Conservation (phyloP, 2,888 invertebrate genomes). For the Neoascia interrupta region DNA sequence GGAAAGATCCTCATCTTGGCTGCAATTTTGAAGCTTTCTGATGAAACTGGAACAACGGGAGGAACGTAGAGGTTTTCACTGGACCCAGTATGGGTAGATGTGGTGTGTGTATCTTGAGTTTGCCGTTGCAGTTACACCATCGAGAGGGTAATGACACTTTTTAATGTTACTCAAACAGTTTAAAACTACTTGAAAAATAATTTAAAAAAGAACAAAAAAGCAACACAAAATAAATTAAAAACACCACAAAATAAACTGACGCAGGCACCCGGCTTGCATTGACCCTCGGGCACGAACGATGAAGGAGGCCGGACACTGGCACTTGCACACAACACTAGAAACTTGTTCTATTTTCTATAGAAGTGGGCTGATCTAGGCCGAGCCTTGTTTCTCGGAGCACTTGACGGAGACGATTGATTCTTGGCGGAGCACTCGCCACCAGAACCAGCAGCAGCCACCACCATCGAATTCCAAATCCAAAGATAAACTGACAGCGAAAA, state of each 20-base stretch:
- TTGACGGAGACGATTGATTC: slow-evolving; percentile 58
- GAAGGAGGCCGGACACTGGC: slow-evolving; percentile 6
- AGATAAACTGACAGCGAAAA: slow-evolving; percentile 25
- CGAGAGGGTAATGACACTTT: slow-evolving; percentile 24
- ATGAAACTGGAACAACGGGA: background rate
- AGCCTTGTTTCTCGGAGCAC: slow-evolving; percentile 51
- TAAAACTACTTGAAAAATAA: background rate
- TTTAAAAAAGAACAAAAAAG: background rate
- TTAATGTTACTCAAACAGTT: too few species aligned
- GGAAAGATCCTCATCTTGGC: slow-evolving; percentile 79
- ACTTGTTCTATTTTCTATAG: background rate
- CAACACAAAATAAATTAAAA: background rate
- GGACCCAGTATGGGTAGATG: too few species aligned
- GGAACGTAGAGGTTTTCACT: too few species aligned
- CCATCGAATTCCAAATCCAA: slow-evolving; percentile 30
- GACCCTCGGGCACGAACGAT: background rate
- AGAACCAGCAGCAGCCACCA: slow-evolving; percentile 24
- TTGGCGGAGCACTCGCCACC: slow-evolving; percentile 38
- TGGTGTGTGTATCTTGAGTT: background rate
- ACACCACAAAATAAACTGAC: background rate
- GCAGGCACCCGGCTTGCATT: slow-evolving; percentile 12
- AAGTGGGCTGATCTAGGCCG: slow-evolving; percentile 7
- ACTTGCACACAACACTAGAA: background rate
- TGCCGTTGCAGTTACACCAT: slow-evolving; percentile 19
- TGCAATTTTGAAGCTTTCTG: background rate